Evolutionary conservation across 2,888 invertebrate species (phyloP).

Genomic region (Anagyrus pseudococci): DNA sequence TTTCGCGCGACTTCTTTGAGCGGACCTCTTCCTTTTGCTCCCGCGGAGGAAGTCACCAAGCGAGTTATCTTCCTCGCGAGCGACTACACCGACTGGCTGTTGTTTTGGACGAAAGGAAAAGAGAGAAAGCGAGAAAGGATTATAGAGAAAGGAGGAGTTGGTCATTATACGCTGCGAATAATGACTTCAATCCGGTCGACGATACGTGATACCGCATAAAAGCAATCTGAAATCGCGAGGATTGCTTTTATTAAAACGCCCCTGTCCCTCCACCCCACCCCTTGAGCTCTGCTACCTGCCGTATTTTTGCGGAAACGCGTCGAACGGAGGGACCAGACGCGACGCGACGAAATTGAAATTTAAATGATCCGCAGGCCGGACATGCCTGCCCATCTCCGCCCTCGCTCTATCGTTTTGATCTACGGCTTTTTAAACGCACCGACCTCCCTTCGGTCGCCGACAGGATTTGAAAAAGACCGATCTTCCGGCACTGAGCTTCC

Average conservation of each 20-base stretch:
- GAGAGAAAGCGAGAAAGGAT: too few species aligned
- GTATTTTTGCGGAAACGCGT: constrained; percentile 29
- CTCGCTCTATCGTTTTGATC: constrained; percentile 31
- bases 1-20: constrained; percentile 6
- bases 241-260: neutral
- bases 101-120: neutral
- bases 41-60: neutral
- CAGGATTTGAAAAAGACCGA: constrained; percentile 24
- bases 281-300: too few species aligned
- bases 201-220: too few species aligned
- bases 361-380: constrained; percentile 35
- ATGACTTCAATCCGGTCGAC: too few species aligned
- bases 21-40: neutral
- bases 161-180: too few species aligned
- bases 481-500: constrained; percentile 20
- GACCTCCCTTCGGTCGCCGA: neutral
- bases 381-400: constrained; percentile 8
- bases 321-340: constrained; percentile 6
- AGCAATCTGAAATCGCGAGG: neutral
- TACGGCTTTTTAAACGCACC: constrained; percentile 35
- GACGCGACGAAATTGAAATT: constrained; percentile 34
- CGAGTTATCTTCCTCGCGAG: neutral
- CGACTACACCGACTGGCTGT: too few species aligned
- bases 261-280: too few species aligned
- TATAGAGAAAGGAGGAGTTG: too few species aligned